These are phyloP conservation scores for Lutraria rhynchaena DNA, from an alignment of 1,140 invertebrate genomes.

Conservation along the genomic window DNA sequence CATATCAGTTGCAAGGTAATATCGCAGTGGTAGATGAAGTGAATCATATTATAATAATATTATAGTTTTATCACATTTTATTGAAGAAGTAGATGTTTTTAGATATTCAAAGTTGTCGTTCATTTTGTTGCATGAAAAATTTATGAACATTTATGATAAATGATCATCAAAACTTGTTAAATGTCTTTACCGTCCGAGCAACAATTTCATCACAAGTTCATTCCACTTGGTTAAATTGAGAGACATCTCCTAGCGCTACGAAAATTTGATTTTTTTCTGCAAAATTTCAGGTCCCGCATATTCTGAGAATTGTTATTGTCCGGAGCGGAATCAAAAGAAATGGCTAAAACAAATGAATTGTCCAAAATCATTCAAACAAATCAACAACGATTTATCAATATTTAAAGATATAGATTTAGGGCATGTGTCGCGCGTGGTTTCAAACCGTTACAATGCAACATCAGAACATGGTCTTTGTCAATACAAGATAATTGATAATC, in stretches of 20 bases:
- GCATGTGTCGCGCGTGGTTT: conserved; percentile 86
- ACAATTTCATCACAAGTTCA: not conserved
- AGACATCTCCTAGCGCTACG: too few species aligned
- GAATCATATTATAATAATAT: not conserved
- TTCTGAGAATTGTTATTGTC: conserved; percentile 94
- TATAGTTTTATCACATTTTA: not conserved
- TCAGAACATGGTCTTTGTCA: conserved; percentile 94
- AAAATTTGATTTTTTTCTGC: not conserved
- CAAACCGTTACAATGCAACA: conserved; percentile 87
- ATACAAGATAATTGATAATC: conserved; percentile 93
- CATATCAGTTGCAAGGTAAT: conserved; percentile 86
- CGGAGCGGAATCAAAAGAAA: conserved; percentile 84
- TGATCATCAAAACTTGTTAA: not conserved
- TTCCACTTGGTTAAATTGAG: too few species aligned
- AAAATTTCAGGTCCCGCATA: conserved; percentile 82
- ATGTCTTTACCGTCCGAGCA: conserved; percentile 56
- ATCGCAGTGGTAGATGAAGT: too few species aligned
- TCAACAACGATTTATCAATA: conserved; percentile 88
- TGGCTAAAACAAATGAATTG: conserved; percentile 90
- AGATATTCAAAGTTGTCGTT: not conserved
- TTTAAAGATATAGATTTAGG: conserved; percentile 90
- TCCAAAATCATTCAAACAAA: conserved; percentile 86
- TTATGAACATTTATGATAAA: not conserved
- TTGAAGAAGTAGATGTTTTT: not conserved
- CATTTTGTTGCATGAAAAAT: not conserved